These are phyloP conservation scores for Conus ventricosus DNA, from an alignment of 1,140 invertebrate species.

Conservation along the genomic window DNA sequence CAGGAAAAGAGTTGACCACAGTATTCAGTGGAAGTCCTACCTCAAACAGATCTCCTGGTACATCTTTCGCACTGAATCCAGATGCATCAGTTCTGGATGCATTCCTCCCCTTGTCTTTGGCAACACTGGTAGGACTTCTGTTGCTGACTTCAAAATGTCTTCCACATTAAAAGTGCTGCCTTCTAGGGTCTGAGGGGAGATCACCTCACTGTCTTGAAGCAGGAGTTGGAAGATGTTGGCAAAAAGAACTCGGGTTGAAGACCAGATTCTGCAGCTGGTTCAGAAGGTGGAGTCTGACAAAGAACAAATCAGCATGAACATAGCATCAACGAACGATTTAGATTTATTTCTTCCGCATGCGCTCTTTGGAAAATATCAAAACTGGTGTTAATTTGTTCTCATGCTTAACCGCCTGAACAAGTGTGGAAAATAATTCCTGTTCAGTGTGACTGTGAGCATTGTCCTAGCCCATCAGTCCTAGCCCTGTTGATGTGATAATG, in stretches of 20 bases:
- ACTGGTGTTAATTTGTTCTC: too few relatives aligned
- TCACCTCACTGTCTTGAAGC: slow-evolving; percentile 9
- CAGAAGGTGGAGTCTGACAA: not conserved
- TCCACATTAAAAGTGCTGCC: slow-evolving; percentile 37
- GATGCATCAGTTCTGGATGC: slow-evolving; percentile 31
- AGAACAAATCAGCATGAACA: not conserved
- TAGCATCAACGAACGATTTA: too few relatives aligned
- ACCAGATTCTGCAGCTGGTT: slow-evolving; percentile 16
- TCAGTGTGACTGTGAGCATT: too few relatives aligned
- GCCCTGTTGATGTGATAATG: too few relatives aligned
- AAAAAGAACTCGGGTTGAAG: slow-evolving; percentile 45
- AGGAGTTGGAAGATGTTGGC: slow-evolving; percentile 14
- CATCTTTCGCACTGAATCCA: slow-evolving; percentile 36
- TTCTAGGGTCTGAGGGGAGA: slow-evolving; percentile 7
- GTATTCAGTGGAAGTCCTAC: not conserved
- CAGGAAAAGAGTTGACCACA: too few relatives aligned
- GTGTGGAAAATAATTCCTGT: too few relatives aligned
- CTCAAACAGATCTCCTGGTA: slow-evolving; percentile 5
- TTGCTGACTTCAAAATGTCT: slow-evolving; percentile 8
- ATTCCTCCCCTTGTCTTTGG: not conserved
- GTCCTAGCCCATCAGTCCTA: too few relatives aligned
- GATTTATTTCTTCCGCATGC: too few relatives aligned
- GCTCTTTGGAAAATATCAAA: too few relatives aligned
- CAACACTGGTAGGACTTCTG: not conserved
- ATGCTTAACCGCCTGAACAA: too few relatives aligned